Base-by-base conservation (phyloP, 2,113 vertebrate species). In the Xiphophorus couchianus region DNA sequence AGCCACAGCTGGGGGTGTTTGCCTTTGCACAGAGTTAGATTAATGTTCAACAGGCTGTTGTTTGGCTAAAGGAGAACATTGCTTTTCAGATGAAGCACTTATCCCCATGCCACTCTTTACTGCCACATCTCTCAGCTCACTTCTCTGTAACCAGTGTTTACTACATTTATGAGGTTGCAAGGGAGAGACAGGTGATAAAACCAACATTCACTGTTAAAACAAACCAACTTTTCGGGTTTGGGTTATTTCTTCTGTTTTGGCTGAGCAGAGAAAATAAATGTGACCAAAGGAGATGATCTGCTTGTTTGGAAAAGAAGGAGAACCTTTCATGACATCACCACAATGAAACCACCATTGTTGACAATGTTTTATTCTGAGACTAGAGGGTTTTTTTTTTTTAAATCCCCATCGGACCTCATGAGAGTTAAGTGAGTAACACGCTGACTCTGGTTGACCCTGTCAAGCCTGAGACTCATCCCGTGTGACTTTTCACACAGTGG, bases 41-140 rank as follows among this genome's bases (percentile, higher is more conserved):
- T 88, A 91, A 94, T 92, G 90, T 89, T 91, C 84, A 86, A 90
- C 93, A 91, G 86, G 71, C 85, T 79, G 82, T 83, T 88, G 81
- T 90, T 93, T 87, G 80, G 86, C 78, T 83, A 78, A 80, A 80
- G 68, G 73, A 74, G 66, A 77, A 74, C 69, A 76, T 78, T 77
- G 76, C 78, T 79, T 77, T 86, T 84, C 69, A 54, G 78, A 73
- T 66, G 73, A 51, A 79, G 77, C 39, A 62, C 77, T 39, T 29
- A 39, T 71, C 76, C 17, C 58, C 69, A 30, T 70, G 69, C 64
- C 44, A 48, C 35, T 77, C 62, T 9, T 11, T 31, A 37, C 70
- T 51, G 69, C 30, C 44, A 71, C 66, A 77, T 30, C 64, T n/a
- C 70, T 69, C 73, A 70, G 42, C 71, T 62, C 54, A 61, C 68